Conservation (phyloP, 2,113 vertebrate genomes). For the Corapipo altera region DNA sequence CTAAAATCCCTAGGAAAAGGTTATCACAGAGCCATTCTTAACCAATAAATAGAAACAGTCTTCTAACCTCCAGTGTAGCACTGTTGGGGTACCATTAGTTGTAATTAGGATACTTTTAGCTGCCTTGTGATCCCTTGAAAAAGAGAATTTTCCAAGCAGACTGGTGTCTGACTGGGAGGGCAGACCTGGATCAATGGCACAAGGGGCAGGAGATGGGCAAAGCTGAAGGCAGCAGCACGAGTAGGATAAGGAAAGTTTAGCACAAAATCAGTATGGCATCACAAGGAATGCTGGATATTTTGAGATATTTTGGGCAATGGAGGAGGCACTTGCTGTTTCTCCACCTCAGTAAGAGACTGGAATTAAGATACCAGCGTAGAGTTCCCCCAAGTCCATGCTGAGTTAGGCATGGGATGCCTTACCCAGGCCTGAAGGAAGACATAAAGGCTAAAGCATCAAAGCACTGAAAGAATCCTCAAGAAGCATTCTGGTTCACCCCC, state of each 20-base stretch:
- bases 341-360: neutral
- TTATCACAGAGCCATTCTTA: neutral
- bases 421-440: neutral
- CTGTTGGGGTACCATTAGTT: neutral
- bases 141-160: neutral
- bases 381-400: neutral
- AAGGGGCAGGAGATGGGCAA: neutral
- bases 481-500: neutral
- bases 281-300: neutral
- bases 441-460: neutral
- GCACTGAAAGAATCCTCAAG: neutral
- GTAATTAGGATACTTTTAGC: neutral
- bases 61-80: neutral
- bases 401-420: neutral
- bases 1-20: neutral
- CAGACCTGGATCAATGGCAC: neutral
- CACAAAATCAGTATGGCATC: neutral
- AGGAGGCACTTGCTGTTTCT: neutral
- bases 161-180: neutral
- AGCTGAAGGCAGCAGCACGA: neutral
- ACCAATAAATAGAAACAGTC: neutral
- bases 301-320: too few relatives aligned
- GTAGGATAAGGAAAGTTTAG: neutral
- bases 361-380: neutral
- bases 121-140: neutral